These are phyloP conservation scores for Rhopalosiphum maidis DNA, from an alignment of 1,140 invertebrate species.

Conservation along the genomic window DNA sequence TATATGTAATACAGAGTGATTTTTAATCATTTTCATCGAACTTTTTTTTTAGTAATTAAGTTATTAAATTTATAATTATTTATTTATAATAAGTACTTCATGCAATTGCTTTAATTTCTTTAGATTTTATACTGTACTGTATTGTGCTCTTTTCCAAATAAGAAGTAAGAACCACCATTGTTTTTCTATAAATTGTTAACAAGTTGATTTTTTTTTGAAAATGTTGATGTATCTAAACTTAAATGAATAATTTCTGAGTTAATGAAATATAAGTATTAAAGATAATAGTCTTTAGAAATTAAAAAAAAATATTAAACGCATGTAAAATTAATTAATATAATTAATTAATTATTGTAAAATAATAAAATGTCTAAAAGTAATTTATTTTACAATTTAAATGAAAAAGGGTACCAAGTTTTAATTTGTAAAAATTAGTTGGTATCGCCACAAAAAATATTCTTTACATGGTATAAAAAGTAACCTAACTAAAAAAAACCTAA, in stretches of 20 bases:
- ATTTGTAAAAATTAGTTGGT: neutral
- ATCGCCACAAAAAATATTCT: neutral
- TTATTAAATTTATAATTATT: neutral
- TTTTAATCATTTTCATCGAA: neutral
- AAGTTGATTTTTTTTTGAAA: neutral
- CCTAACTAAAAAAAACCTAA: too few relatives aligned
- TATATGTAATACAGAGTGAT: neutral
- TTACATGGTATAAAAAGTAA: neutral
- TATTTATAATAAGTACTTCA: neutral
- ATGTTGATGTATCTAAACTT: too few relatives aligned
- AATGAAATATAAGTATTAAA: neutral
- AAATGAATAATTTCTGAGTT: neutral
- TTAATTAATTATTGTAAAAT: neutral
- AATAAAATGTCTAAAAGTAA: neutral
- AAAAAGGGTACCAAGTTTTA: neutral
- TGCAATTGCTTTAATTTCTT: neutral
- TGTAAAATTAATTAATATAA: too few relatives aligned
- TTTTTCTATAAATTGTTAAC: neutral
- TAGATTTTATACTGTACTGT: neutral
- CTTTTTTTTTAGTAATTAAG: neutral
- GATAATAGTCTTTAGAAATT: neutral
- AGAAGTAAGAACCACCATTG: neutral
- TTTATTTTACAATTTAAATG: neutral
- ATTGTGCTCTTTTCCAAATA: too few relatives aligned
- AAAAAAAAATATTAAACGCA: neutral